Evolutionary conservation across 2,797 vertebrate species (phyloP), one percentile per base, ranked within the genome.

Genomic region (Allobates femoralis): DNA sequence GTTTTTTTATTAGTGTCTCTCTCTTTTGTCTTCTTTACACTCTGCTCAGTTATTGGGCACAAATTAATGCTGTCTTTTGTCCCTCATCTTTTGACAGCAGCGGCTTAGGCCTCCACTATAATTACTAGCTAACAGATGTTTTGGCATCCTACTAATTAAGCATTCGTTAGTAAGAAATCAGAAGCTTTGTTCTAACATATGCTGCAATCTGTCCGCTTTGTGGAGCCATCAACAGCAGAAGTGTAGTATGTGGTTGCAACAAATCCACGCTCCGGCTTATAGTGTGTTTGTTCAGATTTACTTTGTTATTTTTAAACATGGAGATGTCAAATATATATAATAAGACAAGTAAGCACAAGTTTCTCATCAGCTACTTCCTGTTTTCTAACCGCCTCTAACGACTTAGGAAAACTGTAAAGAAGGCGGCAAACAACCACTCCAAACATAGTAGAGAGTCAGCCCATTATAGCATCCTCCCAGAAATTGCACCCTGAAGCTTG

Each of bases 121-220:
- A 84, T 87, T 84, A 84, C 74, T 30, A 62, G 53, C 74, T 83
- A 67, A 56, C 79, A 86, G 79, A 79, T 87, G 74, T 84, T 84
- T 58, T 50, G 46, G 37, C 64, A 79, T 53, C 64, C 55, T 71
- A 12, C 30, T 87, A 83, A 87, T 87, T 87, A 83, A 41, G 67
- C 53, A 64, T 79, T 84, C 16, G 28, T 79, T 87, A 64, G 46
- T 37, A 58, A 77, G 55, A 62, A 46, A 79, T 60, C 74, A 62
- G 51, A 66, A 80, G 66, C 46, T 15, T 81, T 41, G 26, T 51
- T 58, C 50, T 34, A 30, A 62, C 50, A 67, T 50, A 37, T 67
- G 60, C 80, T 34, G 64, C 32, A 32, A 12, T 55, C 46, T 76
- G 30, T 6, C 26, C 53, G 32, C 28, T 64, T 53, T 46, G 30